Percentiles rank a stretch among this genome's conserved stretches.
Evolutionary conservation across 2,113 vertebrate species (phyloP).

Genomic region (Ariopsis seemanni): DNA sequence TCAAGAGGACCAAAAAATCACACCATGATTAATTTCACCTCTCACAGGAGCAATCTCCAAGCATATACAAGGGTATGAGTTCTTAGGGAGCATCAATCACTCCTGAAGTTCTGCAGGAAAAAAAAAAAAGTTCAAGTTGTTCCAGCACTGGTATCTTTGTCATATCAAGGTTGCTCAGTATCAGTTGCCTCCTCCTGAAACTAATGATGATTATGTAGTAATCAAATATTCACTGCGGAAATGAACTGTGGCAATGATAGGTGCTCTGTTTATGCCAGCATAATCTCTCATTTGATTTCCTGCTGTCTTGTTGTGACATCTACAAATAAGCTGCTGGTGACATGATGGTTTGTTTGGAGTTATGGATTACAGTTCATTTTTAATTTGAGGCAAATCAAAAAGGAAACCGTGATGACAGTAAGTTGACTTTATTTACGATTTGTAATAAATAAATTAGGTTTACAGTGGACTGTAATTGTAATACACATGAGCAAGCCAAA

Average conservation of each 20-base stretch:
- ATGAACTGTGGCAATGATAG: constrained; percentile 34
- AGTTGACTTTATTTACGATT: constrained; percentile 7
- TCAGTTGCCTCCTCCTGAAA: constrained; percentile 1
- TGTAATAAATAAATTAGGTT: not conserved
- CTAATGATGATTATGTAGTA: constrained; percentile 25
- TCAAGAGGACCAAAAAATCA: constrained; percentile 35
- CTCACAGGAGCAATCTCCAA: constrained; percentile 42
- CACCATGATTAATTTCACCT: constrained; percentile 51
- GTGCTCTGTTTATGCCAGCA: constrained; percentile 25
- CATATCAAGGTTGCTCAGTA: constrained; percentile 31
- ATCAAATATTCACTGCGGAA: constrained; percentile 30
- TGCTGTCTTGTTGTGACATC: constrained; percentile 37
- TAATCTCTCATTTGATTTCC: constrained; percentile 30
- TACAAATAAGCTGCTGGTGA: constrained; percentile 35
- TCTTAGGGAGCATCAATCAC: constrained; percentile 37
- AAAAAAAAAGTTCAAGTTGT: constrained; percentile 18
- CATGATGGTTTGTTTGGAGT: constrained; percentile 30
- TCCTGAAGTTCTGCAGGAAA: constrained; percentile 18
- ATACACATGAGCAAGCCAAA: not conserved
- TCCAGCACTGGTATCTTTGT: constrained; percentile 8
- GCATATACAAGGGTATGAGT: constrained; percentile 43
- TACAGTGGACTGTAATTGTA: not conserved
- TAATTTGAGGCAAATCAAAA: constrained; percentile 25
- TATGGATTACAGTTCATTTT: constrained; percentile 13
- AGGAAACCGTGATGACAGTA: not conserved